Percentiles rank a stretch among this genome's conserved stretches.
These are phyloP conservation scores for Microcebus tavaratra DNA, from an alignment of 2,113 vertebrate genomes.

Conservation along the genomic window DNA sequence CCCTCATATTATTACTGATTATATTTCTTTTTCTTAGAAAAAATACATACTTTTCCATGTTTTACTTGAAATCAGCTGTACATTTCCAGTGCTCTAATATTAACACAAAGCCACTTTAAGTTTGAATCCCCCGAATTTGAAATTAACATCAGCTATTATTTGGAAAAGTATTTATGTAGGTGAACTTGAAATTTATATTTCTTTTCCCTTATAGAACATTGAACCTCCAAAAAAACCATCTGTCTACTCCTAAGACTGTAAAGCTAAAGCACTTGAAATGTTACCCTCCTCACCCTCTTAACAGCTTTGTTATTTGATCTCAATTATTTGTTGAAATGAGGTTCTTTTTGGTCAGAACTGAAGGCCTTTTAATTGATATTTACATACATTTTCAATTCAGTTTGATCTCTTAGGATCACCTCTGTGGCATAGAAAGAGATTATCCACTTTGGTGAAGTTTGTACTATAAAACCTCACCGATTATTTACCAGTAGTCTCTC, in stretches of 20 bases:
- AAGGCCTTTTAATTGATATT: slow-evolving; percentile 40
- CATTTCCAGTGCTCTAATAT: background rate
- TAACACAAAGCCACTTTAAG: background rate
- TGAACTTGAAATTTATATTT: background rate
- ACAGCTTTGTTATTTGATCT: background rate
- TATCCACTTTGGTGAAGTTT: background rate
- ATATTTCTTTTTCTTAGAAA: background rate
- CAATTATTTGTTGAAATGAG: background rate
- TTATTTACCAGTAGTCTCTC: slow-evolving; percentile 18
- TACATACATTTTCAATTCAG: slow-evolving; percentile 34
- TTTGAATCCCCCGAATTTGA: background rate
- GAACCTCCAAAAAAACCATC: background rate
- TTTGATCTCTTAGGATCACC: background rate
- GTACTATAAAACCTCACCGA: slow-evolving; percentile 2
- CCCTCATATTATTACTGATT: background rate
- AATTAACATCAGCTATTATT: background rate
- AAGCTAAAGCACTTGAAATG: background rate
- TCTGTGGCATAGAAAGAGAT: background rate
- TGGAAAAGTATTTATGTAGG: background rate
- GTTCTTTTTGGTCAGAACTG: background rate
- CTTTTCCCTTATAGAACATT: background rate
- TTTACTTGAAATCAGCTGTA: slow-evolving; percentile 16
- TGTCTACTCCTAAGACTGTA: background rate
- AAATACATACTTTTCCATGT: background rate
- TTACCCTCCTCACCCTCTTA: background rate